Evolutionary conservation across 2,797 vertebrate species (phyloP), one percentile per base, ranked within the genome.

Genomic region (Anguilla marmorata): DNA sequence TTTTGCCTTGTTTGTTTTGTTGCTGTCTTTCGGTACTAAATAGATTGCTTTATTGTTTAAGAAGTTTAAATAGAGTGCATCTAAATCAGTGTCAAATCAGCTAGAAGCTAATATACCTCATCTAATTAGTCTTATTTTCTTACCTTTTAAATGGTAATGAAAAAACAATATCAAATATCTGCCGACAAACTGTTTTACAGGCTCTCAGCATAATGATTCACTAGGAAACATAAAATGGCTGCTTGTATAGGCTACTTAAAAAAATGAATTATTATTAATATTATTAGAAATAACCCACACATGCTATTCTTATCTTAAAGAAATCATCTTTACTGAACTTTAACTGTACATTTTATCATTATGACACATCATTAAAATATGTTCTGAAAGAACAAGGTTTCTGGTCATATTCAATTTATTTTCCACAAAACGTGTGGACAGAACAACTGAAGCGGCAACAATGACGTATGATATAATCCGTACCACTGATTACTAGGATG

Each of bases 291-390:
- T 74, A 74, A 74, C 3, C 11, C 69, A 33, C 9, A 37, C 14
- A 11, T n/a, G 7, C 63, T 27, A n/a, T 74, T 33, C 69, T 74
- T 14, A 27, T 74, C 69, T 74, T 33, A 74, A 30, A 74, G 27
- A 74, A 74, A 74, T 74, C 3, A 16, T 37, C 27, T 74, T 74
- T 74, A 74, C 33, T 74, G 69, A 74, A 74, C 69, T 37, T 74
- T 74, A 33, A 74, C 69, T 74, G 69, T 74, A 74, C 69, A 37
- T 74, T 74, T 74, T 37, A 33, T 14, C 27, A 33, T 74, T 74
- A 74, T 74, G 12, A 74, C 8, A 74, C 30, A 54, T 54, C 30
- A 74, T 74, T 74, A 37, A 33, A 74, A 74, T 37, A 74, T 74
- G 69, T 37, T 30, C 30, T 74, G 27, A 37, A 37, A 16, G 66